phyloP scores from a whole-genome alignment of 2,797 vertebrate species.

The Moxostoma hubbsi region DNA sequence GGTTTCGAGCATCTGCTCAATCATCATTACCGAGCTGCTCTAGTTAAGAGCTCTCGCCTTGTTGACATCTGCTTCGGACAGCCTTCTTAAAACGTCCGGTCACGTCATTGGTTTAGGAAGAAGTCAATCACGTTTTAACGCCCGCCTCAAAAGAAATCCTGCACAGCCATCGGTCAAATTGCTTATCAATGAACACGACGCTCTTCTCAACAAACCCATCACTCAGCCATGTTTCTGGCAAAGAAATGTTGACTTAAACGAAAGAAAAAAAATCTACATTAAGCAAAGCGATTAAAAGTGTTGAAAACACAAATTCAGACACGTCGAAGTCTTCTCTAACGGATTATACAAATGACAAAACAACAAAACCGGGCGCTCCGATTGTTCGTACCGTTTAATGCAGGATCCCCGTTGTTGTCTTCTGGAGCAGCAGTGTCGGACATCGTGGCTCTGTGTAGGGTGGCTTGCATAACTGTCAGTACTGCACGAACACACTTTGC shows the following conservation, averaged over 20 bases:
- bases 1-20: not conserved
- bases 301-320: rapidly evolving
- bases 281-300: slow-evolving; percentile 58
- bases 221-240: not conserved
- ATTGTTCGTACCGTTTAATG: slow-evolving; percentile 76
- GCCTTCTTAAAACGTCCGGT: slow-evolving; percentile 26
- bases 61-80: slow-evolving; percentile 72
- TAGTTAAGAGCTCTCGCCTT: slow-evolving; percentile 61
- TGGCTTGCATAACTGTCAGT: slow-evolving; percentile 66
- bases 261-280: slow-evolving; percentile 44
- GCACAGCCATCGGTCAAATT: slow-evolving; percentile 33
- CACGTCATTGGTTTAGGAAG: slow-evolving; percentile 58
- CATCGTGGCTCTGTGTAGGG: slow-evolving; percentile 68
- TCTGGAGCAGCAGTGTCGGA: slow-evolving; percentile 72
- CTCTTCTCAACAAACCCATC: not conserved
- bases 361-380: rapidly evolving
- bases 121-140: not conserved
- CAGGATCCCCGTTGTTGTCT: slow-evolving; percentile 75
- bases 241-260: slow-evolving; percentile 37
- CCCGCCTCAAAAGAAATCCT: not conserved
- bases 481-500: slow-evolving; percentile 44
- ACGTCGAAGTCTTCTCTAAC: not conserved
- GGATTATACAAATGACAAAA: slow-evolving; percentile 20
- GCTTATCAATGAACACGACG: slow-evolving; percentile 34
- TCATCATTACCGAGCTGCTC: slow-evolving; percentile 57